Percentiles rank a stretch among this genome's conserved stretches.
Conservation (phyloP, 2,888 invertebrate species). For the Lathronympha strigana region DNA sequence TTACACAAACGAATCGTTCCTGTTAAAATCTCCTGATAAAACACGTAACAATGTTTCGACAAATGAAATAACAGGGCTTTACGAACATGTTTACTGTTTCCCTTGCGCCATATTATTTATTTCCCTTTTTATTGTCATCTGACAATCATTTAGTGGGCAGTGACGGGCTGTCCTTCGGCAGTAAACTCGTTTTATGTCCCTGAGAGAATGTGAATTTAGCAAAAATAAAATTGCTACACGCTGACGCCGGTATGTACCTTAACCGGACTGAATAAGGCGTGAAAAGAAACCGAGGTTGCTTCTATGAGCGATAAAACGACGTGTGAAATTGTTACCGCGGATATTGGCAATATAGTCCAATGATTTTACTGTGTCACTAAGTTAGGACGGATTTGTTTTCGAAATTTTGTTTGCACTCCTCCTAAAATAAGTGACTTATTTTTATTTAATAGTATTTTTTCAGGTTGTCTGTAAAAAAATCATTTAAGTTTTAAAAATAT, state of each 20-base stretch:
- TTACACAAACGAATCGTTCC: conserved; percentile 11
- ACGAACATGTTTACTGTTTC: conserved; percentile 37
- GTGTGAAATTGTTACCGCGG: conserved; percentile 41
- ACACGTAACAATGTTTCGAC: conserved; percentile 29
- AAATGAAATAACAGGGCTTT: conserved; percentile 37
- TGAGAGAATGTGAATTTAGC: conserved; percentile 34
- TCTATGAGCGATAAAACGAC: conserved; percentile 32
- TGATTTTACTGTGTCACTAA: conserved; percentile 40
- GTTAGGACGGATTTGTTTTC: conserved; percentile 33
- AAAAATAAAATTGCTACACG: conserved; percentile 22
- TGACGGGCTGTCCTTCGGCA: conserved; percentile 40
- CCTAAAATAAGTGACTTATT: background rate
- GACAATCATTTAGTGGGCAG: conserved; percentile 43
- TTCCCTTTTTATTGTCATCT: conserved; percentile 41
- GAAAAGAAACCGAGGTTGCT: background rate
- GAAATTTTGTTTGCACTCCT: conserved; percentile 21
- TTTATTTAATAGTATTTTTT: background rate
- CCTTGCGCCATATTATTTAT: conserved; percentile 29
- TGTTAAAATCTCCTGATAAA: conserved; percentile 25
- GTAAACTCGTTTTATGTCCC: conserved; percentile 41
- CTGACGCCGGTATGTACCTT: conserved; percentile 8
- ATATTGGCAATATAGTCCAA: conserved; percentile 41
- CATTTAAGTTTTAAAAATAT: no score
- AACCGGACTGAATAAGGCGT: background rate
- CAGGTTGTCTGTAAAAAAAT: no score